A percentile compares a stretch with the other conserved stretches of the same genome.
phyloP scores from a whole-genome alignment of 1,140 invertebrate genomes.

The Glomeris maerens region DNA sequence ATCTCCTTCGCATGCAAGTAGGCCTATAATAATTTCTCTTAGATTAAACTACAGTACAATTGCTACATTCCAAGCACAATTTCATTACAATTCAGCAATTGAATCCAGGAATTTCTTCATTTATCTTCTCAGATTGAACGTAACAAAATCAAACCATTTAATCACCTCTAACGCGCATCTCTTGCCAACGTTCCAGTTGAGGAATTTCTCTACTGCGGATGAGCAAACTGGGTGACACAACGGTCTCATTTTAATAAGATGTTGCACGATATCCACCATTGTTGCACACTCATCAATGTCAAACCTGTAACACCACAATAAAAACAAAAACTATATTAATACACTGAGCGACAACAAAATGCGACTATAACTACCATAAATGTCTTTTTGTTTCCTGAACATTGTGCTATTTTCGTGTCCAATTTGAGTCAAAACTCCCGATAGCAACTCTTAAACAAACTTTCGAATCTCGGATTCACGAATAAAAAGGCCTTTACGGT shows the following conservation, averaged over 20 bases:
- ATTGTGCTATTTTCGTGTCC: too few species aligned
- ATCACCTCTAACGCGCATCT: not conserved
- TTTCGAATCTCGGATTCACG: too few species aligned
- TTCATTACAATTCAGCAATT: too few species aligned
- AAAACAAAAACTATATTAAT: not conserved
- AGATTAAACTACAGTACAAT: too few species aligned
- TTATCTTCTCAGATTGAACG: too few species aligned
- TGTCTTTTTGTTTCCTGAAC: not conserved
- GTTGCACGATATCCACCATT: not conserved
- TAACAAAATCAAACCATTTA: not conserved
- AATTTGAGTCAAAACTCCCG: too few species aligned
- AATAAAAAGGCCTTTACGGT: too few species aligned
- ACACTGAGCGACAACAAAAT: not conserved
- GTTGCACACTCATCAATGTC: not conserved
- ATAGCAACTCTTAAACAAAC: too few species aligned
- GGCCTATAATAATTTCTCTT: too few species aligned
- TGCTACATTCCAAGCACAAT: too few species aligned
- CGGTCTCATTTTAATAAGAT: not conserved
- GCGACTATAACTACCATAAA: not conserved
- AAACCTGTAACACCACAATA: not conserved
- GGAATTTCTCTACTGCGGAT: not conserved
- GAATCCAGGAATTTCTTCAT: too few species aligned
- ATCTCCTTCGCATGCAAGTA: too few species aligned
- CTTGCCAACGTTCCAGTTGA: slow-evolving; percentile 4
- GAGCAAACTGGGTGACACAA: not conserved